A percentile compares a stretch with the other conserved stretches of the same genome.
These are phyloP conservation scores for Phalacrocorax brasilianus DNA, from an alignment of 2,113 vertebrate species.

Conservation along the genomic window DNA sequence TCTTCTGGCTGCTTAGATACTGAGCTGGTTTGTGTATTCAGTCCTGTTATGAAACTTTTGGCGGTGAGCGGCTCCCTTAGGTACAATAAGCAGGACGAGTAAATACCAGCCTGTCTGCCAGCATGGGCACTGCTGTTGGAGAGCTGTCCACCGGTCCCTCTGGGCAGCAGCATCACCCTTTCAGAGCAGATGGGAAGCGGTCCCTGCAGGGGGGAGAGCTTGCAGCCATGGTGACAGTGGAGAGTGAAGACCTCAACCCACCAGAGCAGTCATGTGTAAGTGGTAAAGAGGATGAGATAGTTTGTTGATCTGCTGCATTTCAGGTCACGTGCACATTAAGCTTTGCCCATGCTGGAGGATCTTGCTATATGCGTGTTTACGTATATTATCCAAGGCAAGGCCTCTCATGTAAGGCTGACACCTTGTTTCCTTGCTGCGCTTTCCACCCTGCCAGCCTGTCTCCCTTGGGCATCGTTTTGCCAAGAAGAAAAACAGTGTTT, in stretches of 20 bases:
- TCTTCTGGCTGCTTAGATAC: neutral
- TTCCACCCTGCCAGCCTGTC: neutral
- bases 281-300: neutral
- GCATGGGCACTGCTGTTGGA: neutral
- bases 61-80: neutral
- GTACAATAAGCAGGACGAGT: neutral
- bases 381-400: neutral
- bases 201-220: neutral
- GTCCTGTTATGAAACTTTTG: neutral
- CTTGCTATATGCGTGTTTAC: too few relatives aligned
- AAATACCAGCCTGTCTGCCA: neutral
- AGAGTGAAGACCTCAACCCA: neutral
- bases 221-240: neutral
- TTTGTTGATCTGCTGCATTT: neutral
- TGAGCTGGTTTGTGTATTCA: neutral
- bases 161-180: neutral
- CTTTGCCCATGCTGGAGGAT: neutral
- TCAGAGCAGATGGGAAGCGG: neutral
- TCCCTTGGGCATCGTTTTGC: rapidly evolving
- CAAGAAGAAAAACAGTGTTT: neutral
- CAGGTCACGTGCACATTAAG: rapidly evolving
- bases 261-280: rapidly evolving
- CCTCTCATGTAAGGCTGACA: neutral
- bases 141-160: neutral
- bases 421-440: neutral